phyloP scores from a whole-genome alignment of 1,140 invertebrate species.

The Tribolium madens region DNA sequence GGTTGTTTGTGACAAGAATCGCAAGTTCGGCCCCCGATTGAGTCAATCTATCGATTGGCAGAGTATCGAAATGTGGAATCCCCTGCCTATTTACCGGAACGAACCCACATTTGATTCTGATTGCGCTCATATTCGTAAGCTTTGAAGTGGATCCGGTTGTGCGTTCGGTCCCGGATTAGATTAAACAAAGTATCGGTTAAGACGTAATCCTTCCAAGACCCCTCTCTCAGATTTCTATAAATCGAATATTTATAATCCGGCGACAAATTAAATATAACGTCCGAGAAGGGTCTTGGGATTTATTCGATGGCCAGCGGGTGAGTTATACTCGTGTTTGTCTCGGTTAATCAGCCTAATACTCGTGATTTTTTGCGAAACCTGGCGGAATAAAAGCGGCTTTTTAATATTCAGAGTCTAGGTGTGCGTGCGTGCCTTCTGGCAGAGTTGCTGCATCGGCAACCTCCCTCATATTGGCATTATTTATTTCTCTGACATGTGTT shows the following conservation, averaged over 20 bases:
- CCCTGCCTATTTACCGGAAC: conserved; percentile 56
- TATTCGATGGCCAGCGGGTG: conserved; percentile 40
- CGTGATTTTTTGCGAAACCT: not conserved
- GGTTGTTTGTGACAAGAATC: conserved; percentile 56
- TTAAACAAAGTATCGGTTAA: conserved; percentile 51
- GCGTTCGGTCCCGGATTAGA: conserved; percentile 47
- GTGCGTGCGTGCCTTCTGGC: conserved; percentile 58
- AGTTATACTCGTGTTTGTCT: conserved; percentile 24
- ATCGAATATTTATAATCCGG: conserved; percentile 55
- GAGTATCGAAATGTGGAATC: conserved; percentile 47
- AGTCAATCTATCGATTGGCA: conserved; percentile 44
- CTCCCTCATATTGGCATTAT: conserved; percentile 62
- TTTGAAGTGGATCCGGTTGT: conserved; percentile 51
- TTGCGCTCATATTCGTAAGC: conserved; percentile 58
- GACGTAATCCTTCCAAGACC: conserved; percentile 44
- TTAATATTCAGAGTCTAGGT: conserved; percentile 46
- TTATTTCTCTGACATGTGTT: conserved; percentile 64
- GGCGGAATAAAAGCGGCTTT: conserved; percentile 14
- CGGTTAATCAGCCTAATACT: conserved; percentile 7
- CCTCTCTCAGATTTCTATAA: conserved; percentile 48
- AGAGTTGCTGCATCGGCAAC: conserved; percentile 57
- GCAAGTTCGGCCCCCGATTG: conserved; percentile 46
- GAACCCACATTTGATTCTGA: conserved; percentile 59
- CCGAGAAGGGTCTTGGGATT: not conserved
- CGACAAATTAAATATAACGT: conserved; percentile 54